Conservation (phyloP, 2,888 invertebrate genomes). For the Drosophila nr. fundita region DNA sequence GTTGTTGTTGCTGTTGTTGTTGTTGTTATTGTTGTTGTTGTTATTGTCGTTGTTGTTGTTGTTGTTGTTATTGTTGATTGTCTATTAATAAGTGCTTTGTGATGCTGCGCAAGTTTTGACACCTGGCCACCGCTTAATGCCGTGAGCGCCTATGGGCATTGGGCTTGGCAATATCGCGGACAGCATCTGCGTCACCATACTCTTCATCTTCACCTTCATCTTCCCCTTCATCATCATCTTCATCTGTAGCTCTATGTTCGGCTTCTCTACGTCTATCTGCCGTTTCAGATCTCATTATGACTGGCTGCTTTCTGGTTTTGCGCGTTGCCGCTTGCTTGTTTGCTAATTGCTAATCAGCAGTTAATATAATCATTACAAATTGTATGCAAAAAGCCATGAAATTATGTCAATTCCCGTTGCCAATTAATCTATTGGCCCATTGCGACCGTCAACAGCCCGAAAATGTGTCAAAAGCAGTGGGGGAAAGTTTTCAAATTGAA, state of each 20-base stretch:
- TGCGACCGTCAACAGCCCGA: constrained; percentile 12
- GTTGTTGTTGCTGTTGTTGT: neutral
- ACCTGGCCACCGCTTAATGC: constrained; percentile 38
- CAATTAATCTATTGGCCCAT: constrained; percentile 52
- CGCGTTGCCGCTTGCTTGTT: constrained; percentile 1
- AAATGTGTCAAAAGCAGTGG: constrained; percentile 1
- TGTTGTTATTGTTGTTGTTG: constrained; percentile 1
- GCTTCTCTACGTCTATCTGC: neutral
- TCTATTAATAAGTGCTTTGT: constrained; percentile 24
- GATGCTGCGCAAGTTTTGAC: constrained; percentile 48
- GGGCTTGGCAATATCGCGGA: constrained; percentile 5
- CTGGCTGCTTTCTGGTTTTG: neutral
- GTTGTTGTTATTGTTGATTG: constrained; percentile 10
- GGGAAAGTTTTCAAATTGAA: neutral
- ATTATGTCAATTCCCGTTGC: constrained; percentile 36
- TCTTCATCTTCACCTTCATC: neutral
- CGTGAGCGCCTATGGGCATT: constrained; percentile 7
- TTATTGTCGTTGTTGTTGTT: neutral
- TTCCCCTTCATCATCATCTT: neutral
- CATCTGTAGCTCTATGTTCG: neutral
- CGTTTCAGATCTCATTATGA: constrained; percentile 7
- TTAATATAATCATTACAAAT: constrained; percentile 26
- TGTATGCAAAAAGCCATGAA: constrained; percentile 31
- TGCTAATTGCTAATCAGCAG: constrained; percentile 23
- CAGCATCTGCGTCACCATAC: constrained; percentile 3